Conservation (phyloP, 2,113 vertebrate genomes). For the Ornithorhynchus anatinus region DNA sequence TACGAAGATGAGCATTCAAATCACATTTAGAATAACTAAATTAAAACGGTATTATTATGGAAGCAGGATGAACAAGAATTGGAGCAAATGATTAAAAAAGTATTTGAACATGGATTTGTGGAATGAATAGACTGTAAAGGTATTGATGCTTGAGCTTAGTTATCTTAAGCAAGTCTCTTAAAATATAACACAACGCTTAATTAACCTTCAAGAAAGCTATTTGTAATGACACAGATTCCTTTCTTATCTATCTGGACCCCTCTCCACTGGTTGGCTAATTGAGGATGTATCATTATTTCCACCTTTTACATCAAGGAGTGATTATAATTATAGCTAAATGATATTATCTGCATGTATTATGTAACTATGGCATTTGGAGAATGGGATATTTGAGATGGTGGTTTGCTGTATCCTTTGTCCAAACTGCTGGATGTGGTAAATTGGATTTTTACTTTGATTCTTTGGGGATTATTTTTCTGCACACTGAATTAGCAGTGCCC, state of each 20-base stretch:
- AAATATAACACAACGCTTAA: neutral
- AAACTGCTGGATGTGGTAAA: too few species aligned
- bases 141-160: fast-evolving
- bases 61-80: neutral
- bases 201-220: neutral
- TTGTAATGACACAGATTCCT: fast-evolving
- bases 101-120: neutral
- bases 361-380: too few species aligned
- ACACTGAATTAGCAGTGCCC: too few species aligned
- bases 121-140: neutral
- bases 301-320: neutral
- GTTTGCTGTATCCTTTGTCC: too few species aligned
- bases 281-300: neutral
- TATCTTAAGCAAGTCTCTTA: neutral
- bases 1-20: neutral
- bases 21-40: neutral
- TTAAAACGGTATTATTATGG: neutral
- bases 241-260: neutral
- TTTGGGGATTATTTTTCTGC: too few species aligned
- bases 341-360: too few species aligned
- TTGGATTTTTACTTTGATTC: too few species aligned
- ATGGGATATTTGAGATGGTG: too few species aligned
- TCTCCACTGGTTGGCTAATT: neutral
- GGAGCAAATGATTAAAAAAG: too few species aligned
- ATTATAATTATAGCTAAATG: neutral